These are phyloP conservation scores for Plumapathes pennacea DNA, from an alignment of 92 coral and sea anemone genomes.

Conservation along the genomic window DNA sequence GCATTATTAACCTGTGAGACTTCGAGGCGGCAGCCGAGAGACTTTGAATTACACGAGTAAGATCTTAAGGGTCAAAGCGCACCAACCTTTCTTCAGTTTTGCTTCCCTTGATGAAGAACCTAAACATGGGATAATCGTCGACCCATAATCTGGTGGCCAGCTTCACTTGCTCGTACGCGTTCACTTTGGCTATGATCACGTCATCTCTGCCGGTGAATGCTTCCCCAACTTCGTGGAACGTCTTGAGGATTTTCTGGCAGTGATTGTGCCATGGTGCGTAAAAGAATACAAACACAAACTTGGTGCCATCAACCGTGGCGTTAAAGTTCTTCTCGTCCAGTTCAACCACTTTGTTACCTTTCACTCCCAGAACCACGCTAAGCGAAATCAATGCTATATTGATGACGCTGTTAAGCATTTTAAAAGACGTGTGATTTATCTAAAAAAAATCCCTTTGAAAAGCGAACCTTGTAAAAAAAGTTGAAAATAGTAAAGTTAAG, in stretches of 20 bases:
- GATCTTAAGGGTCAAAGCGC: not conserved
- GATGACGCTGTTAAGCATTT: too few species aligned
- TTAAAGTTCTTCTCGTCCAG: slow-evolving; percentile 53
- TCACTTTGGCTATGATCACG: slow-evolving; percentile 71
- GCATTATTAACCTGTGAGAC: too few species aligned
- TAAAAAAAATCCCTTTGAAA: too few species aligned
- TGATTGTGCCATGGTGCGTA: slow-evolving; percentile 88
- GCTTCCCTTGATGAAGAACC: slow-evolving; percentile 92
- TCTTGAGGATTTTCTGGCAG: slow-evolving; percentile 57
- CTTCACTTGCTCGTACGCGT: slow-evolving; percentile 89
- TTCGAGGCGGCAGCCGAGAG: too few species aligned
- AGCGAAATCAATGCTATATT: not conserved
- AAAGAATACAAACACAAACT: slow-evolving; percentile 92
- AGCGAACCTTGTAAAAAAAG: too few species aligned
- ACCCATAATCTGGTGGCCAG: slow-evolving; percentile 89
- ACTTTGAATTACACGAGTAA: too few species aligned
- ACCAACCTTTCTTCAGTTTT: slow-evolving; percentile 93
- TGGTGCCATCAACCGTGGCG: slow-evolving; percentile 67
- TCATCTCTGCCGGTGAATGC: slow-evolving; percentile 63
- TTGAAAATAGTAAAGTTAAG: too few species aligned
- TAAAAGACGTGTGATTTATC: too few species aligned
- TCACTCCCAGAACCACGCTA: slow-evolving; percentile 6
- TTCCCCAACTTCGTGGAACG: slow-evolving; percentile 60
- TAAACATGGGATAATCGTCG: slow-evolving; percentile 83
- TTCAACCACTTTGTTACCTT: slow-evolving; percentile 35